Percentiles rank a stretch among this genome's conserved stretches.
These are phyloP conservation scores for Chloroceryle inda DNA, from an alignment of 2,797 vertebrate species.

Conservation along the genomic window DNA sequence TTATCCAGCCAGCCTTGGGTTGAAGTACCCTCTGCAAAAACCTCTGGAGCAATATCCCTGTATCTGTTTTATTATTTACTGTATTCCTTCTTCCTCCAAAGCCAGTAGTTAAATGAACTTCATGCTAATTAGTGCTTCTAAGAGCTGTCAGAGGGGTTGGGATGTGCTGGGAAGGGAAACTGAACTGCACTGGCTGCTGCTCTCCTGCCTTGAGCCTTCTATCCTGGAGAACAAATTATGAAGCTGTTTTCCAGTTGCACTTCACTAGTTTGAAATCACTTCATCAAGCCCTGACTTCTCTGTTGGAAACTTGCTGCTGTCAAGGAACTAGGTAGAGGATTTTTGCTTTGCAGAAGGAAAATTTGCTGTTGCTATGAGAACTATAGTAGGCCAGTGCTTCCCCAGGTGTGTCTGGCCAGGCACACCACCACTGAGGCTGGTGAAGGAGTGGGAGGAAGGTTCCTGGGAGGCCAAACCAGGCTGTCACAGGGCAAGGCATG, in stretches of 20 bases:
- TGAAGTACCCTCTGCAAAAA: neutral
- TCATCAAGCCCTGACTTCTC: rapidly evolving
- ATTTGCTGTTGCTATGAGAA: neutral
- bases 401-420: rapidly evolving
- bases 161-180: neutral
- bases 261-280: neutral
- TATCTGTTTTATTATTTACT: neutral
- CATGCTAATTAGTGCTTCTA: neutral
- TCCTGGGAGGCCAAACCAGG: neutral
- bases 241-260: neutral
- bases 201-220: neutral
- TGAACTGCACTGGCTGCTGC: rapidly evolving
- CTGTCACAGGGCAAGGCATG: neutral
- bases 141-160: neutral
- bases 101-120: neutral
- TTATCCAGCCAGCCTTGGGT: neutral
- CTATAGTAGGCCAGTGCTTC: neutral
- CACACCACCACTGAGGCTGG: neutral
- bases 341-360: neutral
- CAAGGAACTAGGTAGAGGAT: neutral
- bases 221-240: neutral
- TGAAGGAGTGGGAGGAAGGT: neutral
- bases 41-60: neutral
- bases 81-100: neutral
- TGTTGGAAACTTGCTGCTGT: neutral